Evolutionary conservation across 2,797 vertebrate species (phyloP).

Genomic region (Tarsius wallacei): DNA sequence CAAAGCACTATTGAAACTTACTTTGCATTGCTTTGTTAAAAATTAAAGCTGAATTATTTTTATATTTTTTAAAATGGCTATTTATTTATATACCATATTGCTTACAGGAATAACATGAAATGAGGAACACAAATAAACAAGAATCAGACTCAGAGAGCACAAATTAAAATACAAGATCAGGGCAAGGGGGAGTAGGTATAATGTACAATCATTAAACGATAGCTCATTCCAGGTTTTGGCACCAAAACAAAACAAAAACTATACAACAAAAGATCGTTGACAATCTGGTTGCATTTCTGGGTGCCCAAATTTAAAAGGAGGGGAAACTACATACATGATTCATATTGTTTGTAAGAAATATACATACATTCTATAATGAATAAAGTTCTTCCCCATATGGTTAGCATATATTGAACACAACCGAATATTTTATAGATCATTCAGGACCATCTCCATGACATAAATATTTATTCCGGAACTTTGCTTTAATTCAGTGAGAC

Average conservation of each 20-base stretch:
- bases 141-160: background rate
- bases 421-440: background rate
- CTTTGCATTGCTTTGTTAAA: background rate
- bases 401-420: background rate
- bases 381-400: background rate
- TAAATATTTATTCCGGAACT: background rate
- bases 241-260: background rate
- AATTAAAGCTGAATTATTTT: background rate
- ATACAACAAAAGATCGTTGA: background rate
- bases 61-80: background rate
- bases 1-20: background rate
- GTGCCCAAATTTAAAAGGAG: background rate
- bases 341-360: background rate
- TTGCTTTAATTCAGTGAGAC: background rate
- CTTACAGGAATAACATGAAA: background rate
- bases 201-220: background rate
- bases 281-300: background rate
- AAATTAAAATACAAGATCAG: background rate
- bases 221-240: background rate
- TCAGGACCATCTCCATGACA: background rate
- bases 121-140: background rate
- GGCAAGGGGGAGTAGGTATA: background rate
- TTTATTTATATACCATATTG: background rate
- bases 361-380: background rate
- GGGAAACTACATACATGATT: background rate